phyloP scores from a whole-genome alignment of 2,797 vertebrate species.

The Acanthopagrus latus region DNA sequence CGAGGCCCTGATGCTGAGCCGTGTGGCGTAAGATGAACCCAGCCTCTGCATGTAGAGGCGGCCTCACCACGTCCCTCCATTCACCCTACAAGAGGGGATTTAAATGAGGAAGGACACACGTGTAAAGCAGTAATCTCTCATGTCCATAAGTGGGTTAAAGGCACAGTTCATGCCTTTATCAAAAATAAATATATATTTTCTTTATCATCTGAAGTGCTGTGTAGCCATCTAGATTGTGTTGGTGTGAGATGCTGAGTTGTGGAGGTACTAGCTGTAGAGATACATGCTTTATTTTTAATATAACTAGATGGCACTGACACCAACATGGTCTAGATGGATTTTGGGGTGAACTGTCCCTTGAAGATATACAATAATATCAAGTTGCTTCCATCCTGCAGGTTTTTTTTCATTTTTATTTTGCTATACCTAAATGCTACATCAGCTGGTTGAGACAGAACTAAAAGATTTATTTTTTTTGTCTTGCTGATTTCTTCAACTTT shows the following conservation, averaged over 20 bases:
- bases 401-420: background rate
- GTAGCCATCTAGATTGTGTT: too few relatives aligned
- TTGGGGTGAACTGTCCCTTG: too few relatives aligned
- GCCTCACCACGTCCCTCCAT: conserved; percentile 44
- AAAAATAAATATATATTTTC: too few relatives aligned
- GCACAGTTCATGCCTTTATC: too few relatives aligned
- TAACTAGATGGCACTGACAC: too few relatives aligned
- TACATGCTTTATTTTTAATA: too few relatives aligned
- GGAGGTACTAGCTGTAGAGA: too few relatives aligned
- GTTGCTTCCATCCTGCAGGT: background rate
- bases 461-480: background rate
- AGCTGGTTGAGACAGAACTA: background rate
- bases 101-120: background rate
- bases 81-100: background rate
- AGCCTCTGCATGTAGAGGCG: conserved; percentile 32
- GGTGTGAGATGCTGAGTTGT: too few relatives aligned
- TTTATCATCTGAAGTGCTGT: too few relatives aligned
- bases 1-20: conserved; percentile 48
- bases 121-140: background rate
- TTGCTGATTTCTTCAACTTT: background rate
- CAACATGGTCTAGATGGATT: too few relatives aligned
- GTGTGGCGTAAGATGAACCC: conserved; percentile 35
- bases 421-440: background rate
- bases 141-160: background rate
- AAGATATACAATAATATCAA: background rate